Evolutionary conservation across 2,113 vertebrate genomes (phyloP), one percentile per base, ranked within the genome.

Genomic region (Trogon surrucura): DNA sequence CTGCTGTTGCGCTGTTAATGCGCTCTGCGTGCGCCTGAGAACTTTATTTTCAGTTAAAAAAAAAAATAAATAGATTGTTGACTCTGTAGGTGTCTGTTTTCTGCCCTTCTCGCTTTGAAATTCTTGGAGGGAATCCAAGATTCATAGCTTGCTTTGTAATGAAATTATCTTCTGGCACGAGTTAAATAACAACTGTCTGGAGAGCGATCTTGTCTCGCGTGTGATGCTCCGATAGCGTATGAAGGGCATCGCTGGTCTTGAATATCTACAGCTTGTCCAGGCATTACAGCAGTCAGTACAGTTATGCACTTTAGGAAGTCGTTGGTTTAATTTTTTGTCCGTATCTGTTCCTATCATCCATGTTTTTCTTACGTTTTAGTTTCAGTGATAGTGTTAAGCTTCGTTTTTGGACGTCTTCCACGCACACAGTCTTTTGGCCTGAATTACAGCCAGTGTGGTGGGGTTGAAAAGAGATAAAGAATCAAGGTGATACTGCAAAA

Each of bases 1-100:
- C 23, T 58, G 9, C 25, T 5, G 10, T 0, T 10, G 27, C 3
- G 71, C 26, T 19, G 0, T 2, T 17, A 8, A 0, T 8, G 57
- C 64, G 3, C 0, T 10, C 16, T 13, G 18, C 16, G 15, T 3
- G 18, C 54, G 4, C 58, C 62, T 6, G n/a, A 3, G 17, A 89
- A 89, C 89, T 96, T 93, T 3, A 36, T 0, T 2, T 0, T 2
- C 27, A 92, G 56, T 81, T 79, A 22, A 30, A 30, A 41, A 41
- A 41, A 41, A 17, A 45, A 41, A 32, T n/a, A 27, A 16, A 20
- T 5, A 41, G 11, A 41, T 13, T 6, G 56, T 30, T 10, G 69
- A 10, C 47, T 62, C 25, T 25, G 41, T 62, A 12, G 44, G 29
- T 56, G 81, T 10, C 3, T 8, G 0, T 65, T 44, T 69, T 48